Conservation (phyloP, 2,888 invertebrate genomes). For the Athrips mouffetella region DNA sequence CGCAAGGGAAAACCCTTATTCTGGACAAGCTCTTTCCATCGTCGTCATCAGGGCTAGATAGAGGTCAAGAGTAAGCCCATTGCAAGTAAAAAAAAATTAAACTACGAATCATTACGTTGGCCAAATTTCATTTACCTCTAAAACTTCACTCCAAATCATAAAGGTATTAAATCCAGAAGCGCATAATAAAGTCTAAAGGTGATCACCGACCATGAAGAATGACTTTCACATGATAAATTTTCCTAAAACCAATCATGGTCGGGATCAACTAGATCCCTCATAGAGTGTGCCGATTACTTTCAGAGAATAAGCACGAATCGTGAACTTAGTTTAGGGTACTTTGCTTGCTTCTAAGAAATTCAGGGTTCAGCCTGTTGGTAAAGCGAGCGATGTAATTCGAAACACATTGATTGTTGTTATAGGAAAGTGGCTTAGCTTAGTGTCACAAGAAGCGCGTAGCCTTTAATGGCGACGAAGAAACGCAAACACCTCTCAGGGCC, state of each 20-base stretch:
- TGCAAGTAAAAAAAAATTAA: too few species aligned
- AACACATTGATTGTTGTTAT: background rate
- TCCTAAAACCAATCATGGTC: conserved; percentile 24
- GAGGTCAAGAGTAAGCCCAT: too few species aligned
- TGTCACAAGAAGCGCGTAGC: conserved; percentile 25
- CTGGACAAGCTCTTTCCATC: too few species aligned
- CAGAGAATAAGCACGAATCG: background rate
- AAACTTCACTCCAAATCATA: conserved; percentile 12
- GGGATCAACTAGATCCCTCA: conserved; percentile 25
- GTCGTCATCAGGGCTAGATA: too few species aligned
- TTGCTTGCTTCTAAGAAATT: background rate
- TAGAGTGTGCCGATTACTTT: conserved; percentile 12
- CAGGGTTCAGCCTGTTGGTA: background rate
- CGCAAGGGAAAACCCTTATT: too few species aligned
- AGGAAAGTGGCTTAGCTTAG: background rate
- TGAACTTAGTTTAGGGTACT: background rate
- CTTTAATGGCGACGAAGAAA: conserved; percentile 57
- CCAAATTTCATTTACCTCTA: background rate
- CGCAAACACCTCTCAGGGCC: conserved; percentile 64
- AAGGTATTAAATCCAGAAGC: background rate
- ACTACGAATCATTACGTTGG: too few species aligned
- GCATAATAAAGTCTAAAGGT: conserved; percentile 2
- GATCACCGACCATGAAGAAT: conserved; percentile 11
- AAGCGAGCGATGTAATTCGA: background rate
- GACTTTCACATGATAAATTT: conserved; percentile 17